phyloP scores from a whole-genome alignment of 2,888 invertebrate genomes.

The Fabriciana adippe region DNA sequence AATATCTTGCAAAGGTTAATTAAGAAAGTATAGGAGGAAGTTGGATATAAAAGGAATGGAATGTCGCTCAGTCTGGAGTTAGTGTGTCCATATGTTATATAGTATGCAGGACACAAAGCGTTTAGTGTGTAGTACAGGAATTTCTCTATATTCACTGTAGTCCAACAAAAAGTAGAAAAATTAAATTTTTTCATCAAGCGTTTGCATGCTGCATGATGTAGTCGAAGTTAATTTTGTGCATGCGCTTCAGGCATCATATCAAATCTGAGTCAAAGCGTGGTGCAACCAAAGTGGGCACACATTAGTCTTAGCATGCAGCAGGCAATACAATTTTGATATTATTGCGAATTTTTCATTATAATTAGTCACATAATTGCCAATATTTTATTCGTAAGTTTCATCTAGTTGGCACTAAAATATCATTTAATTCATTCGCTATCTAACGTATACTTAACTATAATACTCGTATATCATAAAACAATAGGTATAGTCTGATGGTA shows the following conservation, averaged over 20 bases:
- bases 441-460: constrained; percentile 50
- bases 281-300: constrained; percentile 48
- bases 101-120: constrained; percentile 47
- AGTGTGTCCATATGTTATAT: constrained; percentile 59
- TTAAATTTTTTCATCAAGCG: constrained; percentile 58
- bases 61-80: constrained; percentile 46
- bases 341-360: constrained; percentile 35
- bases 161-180: constrained; percentile 39
- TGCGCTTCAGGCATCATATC: constrained; percentile 54
- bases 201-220: constrained; percentile 80
- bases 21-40: constrained; percentile 35
- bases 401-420: constrained; percentile 5
- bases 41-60: constrained; percentile 43
- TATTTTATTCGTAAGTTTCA: constrained; percentile 3
- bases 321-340: constrained; percentile 63
- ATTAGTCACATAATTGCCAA: constrained; percentile 37
- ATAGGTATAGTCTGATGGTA: constrained; percentile 47
- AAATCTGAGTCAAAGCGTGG: constrained; percentile 38
- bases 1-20: constrained; percentile 59
- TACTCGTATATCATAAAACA: constrained; percentile 46
- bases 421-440: constrained; percentile 18
- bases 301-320: constrained; percentile 73
- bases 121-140: constrained; percentile 49
- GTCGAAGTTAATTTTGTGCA: constrained; percentile 59
- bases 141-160: constrained; percentile 43